These are phyloP conservation scores for Lasioglossum pauxillum DNA, from an alignment of 2,888 invertebrate species.

Conservation along the genomic window DNA sequence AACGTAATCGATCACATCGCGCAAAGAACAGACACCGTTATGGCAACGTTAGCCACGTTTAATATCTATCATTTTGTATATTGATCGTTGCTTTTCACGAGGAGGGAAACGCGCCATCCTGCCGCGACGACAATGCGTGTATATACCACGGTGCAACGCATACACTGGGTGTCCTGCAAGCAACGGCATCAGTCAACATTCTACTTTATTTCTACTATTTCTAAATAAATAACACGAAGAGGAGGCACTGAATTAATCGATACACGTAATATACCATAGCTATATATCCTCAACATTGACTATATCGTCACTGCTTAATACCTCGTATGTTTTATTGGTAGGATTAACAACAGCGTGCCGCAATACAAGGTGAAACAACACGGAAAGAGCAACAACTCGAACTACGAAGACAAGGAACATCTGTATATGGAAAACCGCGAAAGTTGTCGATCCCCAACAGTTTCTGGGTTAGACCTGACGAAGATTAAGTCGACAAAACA, in stretches of 20 bases:
- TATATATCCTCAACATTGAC: not conserved
- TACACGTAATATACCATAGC: not conserved
- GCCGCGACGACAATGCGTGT: slow-evolving; percentile 49
- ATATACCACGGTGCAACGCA: slow-evolving; percentile 5
- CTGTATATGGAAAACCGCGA: not conserved
- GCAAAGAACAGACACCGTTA: slow-evolving; percentile 38
- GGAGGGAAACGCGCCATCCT: slow-evolving; percentile 49
- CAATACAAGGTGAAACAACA: not conserved
- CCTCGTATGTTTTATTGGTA: not conserved
- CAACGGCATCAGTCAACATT: not conserved
- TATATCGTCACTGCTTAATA: not conserved
- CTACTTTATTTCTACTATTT: not conserved
- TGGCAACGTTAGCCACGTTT: slow-evolving; percentile 55
- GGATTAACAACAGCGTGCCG: not conserved
- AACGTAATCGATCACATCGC: slow-evolving; percentile 56
- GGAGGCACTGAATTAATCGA: not conserved
- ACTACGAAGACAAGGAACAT: not conserved
- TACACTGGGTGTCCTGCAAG: slow-evolving; percentile 19
- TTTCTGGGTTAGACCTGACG: not conserved
- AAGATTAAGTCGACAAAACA: not conserved
- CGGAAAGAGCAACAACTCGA: not conserved
- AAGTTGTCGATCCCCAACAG: not conserved
- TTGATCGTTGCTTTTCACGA: slow-evolving; percentile 61
- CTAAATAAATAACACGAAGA: not conserved
- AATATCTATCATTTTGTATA: slow-evolving; percentile 69